phyloP scores from a whole-genome alignment of 2,888 invertebrate species.

The Diarsia rubi region DNA sequence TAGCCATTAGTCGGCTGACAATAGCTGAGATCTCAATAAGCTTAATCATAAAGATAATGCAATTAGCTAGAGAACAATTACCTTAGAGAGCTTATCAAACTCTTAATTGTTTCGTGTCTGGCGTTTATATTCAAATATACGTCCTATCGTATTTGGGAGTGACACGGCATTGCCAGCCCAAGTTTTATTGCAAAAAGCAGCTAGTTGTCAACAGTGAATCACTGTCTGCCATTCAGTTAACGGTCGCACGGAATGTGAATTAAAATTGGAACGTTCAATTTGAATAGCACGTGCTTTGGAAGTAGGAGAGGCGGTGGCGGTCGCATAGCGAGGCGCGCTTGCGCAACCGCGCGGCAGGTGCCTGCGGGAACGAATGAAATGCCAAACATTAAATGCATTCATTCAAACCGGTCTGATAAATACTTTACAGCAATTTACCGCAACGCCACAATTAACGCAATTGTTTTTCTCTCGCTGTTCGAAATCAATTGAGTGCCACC shows the following conservation, averaged over 20 bases:
- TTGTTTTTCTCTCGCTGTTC: conserved; percentile 68
- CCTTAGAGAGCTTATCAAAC: conserved; percentile 32
- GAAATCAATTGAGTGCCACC: conserved; percentile 67
- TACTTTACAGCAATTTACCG: conserved; percentile 58
- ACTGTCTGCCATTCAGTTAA: conserved; percentile 69
- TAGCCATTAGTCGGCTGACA: conserved; percentile 34
- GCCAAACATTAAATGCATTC: conserved; percentile 61
- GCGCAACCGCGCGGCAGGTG: conserved; percentile 75
- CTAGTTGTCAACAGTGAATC: conserved; percentile 72
- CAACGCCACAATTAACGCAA: conserved; percentile 46
- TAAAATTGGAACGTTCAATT: conserved; percentile 72
- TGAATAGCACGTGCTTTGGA: conserved; percentile 73
- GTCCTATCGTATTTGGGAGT: conserved; percentile 22
- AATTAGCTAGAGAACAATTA: conserved; percentile 21
- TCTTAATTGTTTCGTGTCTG: conserved; percentile 24
- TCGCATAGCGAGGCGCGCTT: conserved; percentile 65
- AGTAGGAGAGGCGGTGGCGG: conserved; percentile 55
- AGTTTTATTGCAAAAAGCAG: conserved; percentile 60
- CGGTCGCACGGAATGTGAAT: conserved; percentile 69
- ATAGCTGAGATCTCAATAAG: conserved; percentile 47
- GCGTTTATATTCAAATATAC: conserved; percentile 29
- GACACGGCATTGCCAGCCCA: conserved; percentile 17
- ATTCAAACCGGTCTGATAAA: conserved; percentile 61
- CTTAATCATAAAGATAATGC: conserved; percentile 37
- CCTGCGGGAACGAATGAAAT: conserved; percentile 75